Base-by-base conservation (phyloP, 35 echinoderm and acorn worm species). In the Eucidaris tribuloides region DNA sequence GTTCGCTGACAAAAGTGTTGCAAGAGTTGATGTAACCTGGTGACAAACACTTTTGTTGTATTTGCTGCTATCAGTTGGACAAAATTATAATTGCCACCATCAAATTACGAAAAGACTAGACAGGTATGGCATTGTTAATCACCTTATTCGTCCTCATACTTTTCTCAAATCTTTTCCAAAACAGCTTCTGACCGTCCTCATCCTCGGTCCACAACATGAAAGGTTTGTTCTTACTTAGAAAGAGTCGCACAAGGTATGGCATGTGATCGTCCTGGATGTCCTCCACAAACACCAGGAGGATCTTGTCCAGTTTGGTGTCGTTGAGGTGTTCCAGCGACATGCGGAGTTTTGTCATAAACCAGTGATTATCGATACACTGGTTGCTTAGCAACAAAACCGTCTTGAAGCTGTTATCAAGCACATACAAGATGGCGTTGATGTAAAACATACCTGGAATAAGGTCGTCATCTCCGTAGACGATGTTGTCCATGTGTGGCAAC, bases 151-250 rank as follows among this genome's bases (percentile, higher is more conserved):
- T 20, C 20, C 45, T 80, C 54, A 50, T 58, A 14, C 77, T 80
- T 58, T n/a, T 50, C 30, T 80, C 27, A 55, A 80, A 58, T 19
- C 20, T 22, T 17, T 30, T 30, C 77, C 77, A 55, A 13, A 55
- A 80, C 20, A 58, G 33, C 55, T 80, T 45, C 77, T 55, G 77
- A 28, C 77, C 54, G 42, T 80, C 46, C 55, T 55, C 77, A 74
- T 74, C 68, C 38, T 74, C 38, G 35, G 68, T 74, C 68, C 68
- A 74, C 68, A 74, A 20, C 34, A 44, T 74, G 68, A n/a, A 74
- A 74, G 68, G 68, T 44, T 44, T 74, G 68, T 74, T 74, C 38
- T 23, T 74, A 20, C 68, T 74, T 40, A 74, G 36, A 18, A 74
- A 74, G 28, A 74, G 37, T n/a, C 68, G 38, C 7, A 74, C 68